These are phyloP conservation scores for Protaetia brevitarsis DNA, from an alignment of 1,140 invertebrate genomes.

Conservation along the genomic window DNA sequence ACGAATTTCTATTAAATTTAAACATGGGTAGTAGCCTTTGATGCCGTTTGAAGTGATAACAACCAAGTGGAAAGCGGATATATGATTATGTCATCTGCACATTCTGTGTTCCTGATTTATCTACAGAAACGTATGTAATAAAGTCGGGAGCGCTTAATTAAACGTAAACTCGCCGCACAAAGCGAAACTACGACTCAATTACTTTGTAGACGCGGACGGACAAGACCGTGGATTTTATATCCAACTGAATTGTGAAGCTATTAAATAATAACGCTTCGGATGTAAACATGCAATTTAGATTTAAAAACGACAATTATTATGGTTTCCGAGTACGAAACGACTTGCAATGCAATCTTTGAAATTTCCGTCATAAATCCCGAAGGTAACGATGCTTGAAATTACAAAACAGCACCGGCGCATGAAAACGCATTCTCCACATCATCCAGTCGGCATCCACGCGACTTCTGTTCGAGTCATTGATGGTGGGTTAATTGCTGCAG, in stretches of 20 bases:
- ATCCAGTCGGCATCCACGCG: constrained; percentile 6
- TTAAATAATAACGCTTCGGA: constrained; percentile 5
- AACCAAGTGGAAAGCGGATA: too few species aligned
- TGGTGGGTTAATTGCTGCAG: background rate
- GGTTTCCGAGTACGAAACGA: background rate
- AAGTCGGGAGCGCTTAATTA: too few species aligned
- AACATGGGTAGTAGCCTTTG: too few species aligned
- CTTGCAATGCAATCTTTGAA: constrained; percentile 14
- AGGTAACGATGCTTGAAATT: constrained; percentile 16
- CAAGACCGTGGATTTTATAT: too few species aligned
- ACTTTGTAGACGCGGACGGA: background rate
- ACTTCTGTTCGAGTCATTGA: background rate
- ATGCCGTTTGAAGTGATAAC: too few species aligned
- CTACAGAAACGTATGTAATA: too few species aligned
- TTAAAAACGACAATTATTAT: constrained; percentile 14
- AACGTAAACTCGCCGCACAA: too few species aligned
- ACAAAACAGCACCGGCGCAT: constrained; percentile 13
- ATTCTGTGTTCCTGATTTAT: too few species aligned
- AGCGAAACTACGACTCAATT: too few species aligned
- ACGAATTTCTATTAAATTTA: too few species aligned
- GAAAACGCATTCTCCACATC: constrained; percentile 13
- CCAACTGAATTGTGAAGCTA: too few species aligned
- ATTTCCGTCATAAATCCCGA: constrained; percentile 9
- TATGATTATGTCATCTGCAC: too few species aligned
- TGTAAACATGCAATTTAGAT: constrained; percentile 11